Evolutionary conservation across 2,113 vertebrate genomes (phyloP).

Genomic region (Zapus hudsonius): DNA sequence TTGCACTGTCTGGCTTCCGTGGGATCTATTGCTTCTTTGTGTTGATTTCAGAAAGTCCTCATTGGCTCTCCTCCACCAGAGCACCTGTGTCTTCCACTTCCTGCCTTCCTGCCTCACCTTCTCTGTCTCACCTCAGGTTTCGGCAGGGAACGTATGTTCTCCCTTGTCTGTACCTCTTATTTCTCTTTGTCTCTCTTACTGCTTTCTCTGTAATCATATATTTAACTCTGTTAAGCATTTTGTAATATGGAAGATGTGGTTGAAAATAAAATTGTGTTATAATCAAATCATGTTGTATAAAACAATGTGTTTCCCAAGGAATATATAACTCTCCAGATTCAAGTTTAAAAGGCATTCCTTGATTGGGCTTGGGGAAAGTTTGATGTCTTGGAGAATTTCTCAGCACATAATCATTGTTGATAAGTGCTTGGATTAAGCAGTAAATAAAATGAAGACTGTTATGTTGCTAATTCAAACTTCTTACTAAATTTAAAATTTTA

Average conservation of each 20-base stretch:
- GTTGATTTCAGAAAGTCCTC: constrained; percentile 27
- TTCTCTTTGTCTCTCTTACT: constrained; percentile 67
- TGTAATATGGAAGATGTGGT: constrained; percentile 64
- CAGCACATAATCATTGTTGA: neutral
- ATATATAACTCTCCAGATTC: constrained; percentile 29
- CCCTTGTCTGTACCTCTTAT: constrained; percentile 75
- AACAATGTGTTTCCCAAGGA: constrained; percentile 66
- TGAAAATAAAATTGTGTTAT: constrained; percentile 71
- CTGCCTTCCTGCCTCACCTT: constrained; percentile 72
- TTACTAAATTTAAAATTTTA: constrained; percentile 40
- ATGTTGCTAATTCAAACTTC: constrained; percentile 19
- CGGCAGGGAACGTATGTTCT: constrained; percentile 76
- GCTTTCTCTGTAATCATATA: constrained; percentile 72
- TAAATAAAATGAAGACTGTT: neutral
- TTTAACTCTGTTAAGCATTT: constrained; percentile 73
- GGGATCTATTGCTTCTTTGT: constrained; percentile 13
- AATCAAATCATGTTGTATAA: constrained; percentile 63
- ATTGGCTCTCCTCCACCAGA: neutral
- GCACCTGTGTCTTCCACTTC: neutral
- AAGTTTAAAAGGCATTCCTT: constrained; percentile 54
- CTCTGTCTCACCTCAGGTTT: constrained; percentile 73
- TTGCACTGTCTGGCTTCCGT: neutral
- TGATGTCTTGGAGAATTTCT: constrained; percentile 32
- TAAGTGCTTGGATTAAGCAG: constrained; percentile 30
- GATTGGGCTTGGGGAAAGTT: constrained; percentile 25